These are phyloP conservation scores for Panagrolaimus sp. DNA, from an alignment of 1,140 invertebrate species.

Conservation along the genomic window DNA sequence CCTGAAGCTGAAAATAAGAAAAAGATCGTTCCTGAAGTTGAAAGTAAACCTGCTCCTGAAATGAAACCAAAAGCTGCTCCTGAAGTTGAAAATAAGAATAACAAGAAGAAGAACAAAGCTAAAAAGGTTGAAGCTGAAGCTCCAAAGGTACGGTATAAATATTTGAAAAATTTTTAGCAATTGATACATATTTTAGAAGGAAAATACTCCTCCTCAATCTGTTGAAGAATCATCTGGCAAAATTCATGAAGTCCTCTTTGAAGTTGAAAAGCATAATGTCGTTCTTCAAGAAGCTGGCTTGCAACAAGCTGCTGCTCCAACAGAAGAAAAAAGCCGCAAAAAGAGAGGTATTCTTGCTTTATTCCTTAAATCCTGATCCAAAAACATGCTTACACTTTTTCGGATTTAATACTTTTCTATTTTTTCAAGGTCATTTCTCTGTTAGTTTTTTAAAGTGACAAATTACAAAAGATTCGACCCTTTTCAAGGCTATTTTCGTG, in stretches of 20 bases:
- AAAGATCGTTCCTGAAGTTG: no score
- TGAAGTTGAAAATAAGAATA: background rate
- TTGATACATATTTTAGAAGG: background rate
- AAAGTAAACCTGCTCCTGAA: no score
- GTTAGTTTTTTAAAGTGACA: background rate
- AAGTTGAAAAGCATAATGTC: background rate
- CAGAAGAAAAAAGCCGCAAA: background rate
- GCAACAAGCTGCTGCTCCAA: background rate
- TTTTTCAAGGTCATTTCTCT: slow-evolving; percentile 15
- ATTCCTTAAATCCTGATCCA: slow-evolving; percentile 4
- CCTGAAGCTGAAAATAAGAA: no score
- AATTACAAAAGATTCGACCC: no score
- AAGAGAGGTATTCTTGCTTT: background rate
- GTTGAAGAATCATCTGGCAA: background rate
- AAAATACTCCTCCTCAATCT: background rate
- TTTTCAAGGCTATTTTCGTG: no score
- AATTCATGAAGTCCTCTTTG: no score
- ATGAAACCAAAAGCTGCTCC: no score
- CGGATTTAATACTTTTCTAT: background rate
- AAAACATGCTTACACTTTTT: background rate
- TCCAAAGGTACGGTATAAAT: no score
- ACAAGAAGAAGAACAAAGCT: background rate
- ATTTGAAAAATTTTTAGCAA: no score
- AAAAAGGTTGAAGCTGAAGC: no score
- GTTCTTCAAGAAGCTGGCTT: background rate